Conservation (phyloP, 2,113 vertebrate genomes). For the Pteronura brasiliensis region DNA sequence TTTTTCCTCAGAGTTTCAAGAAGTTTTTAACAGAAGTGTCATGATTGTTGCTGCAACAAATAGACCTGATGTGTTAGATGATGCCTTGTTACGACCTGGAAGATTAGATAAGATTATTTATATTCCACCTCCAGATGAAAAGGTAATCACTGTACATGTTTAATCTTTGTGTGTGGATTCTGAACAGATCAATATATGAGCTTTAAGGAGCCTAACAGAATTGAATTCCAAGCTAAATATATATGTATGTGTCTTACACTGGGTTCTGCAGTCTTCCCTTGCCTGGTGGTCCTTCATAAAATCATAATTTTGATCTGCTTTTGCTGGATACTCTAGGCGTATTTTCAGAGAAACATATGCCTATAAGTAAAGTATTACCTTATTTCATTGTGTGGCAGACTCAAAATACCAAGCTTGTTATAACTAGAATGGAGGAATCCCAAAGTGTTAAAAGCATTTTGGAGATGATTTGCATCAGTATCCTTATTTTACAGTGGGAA, state of each 20-base stretch:
- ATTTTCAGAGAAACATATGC: neutral
- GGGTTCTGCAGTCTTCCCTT: neutral
- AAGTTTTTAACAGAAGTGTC: constrained; percentile 89
- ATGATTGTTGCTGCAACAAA: constrained; percentile 96
- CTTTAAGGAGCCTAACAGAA: neutral
- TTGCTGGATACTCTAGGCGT: neutral
- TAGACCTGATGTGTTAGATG: constrained; percentile 92
- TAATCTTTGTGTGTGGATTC: neutral
- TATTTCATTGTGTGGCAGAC: neutral
- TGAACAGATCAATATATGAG: neutral
- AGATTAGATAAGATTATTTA: constrained; percentile 94
- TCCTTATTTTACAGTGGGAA: neutral
- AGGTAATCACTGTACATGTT: constrained; percentile 80
- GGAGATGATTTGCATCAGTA: neutral
- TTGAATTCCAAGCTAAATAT: neutral
- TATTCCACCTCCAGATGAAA: constrained; percentile 92
- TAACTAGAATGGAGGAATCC: neutral
- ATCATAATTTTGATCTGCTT: neutral
- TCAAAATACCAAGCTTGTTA: neutral
- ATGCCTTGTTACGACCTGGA: constrained; percentile 94
- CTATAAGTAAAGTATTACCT: neutral
- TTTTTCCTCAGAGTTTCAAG: constrained; percentile 85
- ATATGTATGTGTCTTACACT: neutral
- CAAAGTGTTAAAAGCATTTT: neutral
- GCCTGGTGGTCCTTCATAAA: neutral